Evolutionary conservation across 2,888 invertebrate genomes (phyloP).

Genomic region (Augochlorella aurata): DNA sequence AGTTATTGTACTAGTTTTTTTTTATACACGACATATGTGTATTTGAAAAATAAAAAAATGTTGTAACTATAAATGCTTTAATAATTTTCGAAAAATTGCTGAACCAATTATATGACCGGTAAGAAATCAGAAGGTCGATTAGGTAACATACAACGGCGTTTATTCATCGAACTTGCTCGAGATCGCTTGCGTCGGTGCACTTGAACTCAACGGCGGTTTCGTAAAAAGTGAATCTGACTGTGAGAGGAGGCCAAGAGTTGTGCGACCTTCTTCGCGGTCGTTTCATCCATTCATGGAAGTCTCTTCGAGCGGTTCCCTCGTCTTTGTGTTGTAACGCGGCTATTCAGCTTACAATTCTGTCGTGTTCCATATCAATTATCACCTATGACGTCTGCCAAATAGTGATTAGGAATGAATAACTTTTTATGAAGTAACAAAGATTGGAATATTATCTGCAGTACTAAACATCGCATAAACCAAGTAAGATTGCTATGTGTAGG

Average conservation of each 20-base stretch:
- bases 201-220: constrained; percentile 46
- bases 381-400: too few species aligned
- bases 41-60: too few species aligned
- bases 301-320: neutral
- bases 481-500: too few species aligned
- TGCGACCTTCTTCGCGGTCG: constrained; percentile 36
- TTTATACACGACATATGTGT: too few species aligned
- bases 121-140: neutral
- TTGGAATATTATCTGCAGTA: too few species aligned
- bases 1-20: too few species aligned
- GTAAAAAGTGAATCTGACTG: constrained; percentile 24
- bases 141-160: neutral
- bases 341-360: neutral
- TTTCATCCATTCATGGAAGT: constrained; percentile 42
- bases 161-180: neutral
- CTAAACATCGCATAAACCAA: too few species aligned
- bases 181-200: constrained; percentile 20
- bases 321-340: neutral
- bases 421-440: too few species aligned
- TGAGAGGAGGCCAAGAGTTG: neutral
- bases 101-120: neutral
- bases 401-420: neutral
- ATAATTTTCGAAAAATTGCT: neutral
- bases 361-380: too few species aligned
- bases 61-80: too few species aligned